These are phyloP conservation scores for Henricia sp. DNA, from an alignment of 53 echinoderm and acorn worm genomes.

Conservation along the genomic window DNA sequence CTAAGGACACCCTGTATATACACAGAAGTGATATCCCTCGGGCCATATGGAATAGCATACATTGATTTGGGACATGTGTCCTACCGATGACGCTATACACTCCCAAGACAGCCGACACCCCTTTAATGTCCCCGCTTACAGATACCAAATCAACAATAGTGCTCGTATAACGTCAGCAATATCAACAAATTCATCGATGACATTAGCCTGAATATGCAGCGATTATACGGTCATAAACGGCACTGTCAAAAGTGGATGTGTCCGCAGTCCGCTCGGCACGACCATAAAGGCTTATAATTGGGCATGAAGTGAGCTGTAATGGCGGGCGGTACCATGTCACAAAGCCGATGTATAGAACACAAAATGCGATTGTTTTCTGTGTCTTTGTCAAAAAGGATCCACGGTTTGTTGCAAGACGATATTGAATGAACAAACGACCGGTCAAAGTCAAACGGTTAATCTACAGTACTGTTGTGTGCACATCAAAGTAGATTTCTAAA, in stretches of 20 bases:
- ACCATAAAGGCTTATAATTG: constrained; percentile 30
- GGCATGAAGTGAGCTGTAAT: constrained; percentile 26
- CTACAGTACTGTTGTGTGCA: no score
- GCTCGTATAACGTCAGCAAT: neutral
- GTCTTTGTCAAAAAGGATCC: constrained; percentile 19
- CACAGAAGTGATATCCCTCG: no score
- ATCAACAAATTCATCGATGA: constrained; percentile 19
- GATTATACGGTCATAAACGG: constrained; percentile 43
- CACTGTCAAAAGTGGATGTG: constrained; percentile 21
- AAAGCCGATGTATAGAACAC: neutral
- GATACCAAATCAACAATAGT: constrained; percentile 15
- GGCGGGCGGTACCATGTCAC: neutral
- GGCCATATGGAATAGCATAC: no score
- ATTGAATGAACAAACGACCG: neutral
- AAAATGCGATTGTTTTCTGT: constrained; percentile 18
- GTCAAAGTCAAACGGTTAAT: constrained; percentile 34
- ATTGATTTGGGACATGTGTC: no score
- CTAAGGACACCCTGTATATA: no score
- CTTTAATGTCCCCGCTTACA: constrained; percentile 11
- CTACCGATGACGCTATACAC: no score
- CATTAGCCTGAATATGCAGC: constrained; percentile 49
- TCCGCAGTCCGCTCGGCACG: constrained; percentile 13
- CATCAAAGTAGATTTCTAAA: no score
- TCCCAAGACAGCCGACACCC: no score
- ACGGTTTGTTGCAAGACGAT: neutral